phyloP scores from a whole-genome alignment of 1,140 invertebrate genomes.

The Papilio aristodemus region DNA sequence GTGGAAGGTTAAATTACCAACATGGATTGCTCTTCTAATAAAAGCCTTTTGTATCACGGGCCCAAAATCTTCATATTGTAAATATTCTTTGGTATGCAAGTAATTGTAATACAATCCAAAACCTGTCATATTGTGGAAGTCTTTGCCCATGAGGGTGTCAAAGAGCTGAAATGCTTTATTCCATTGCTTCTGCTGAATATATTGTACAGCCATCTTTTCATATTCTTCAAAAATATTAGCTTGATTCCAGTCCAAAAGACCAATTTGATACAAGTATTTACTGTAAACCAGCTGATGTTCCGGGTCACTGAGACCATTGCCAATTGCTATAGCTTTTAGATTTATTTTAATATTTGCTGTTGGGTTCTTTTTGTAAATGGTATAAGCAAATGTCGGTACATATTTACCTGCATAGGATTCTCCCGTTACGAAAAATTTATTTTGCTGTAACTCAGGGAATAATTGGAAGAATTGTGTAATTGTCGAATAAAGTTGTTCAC shows the following conservation, averaged over 20 bases:
- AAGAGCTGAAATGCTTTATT: slow-evolving; percentile 85
- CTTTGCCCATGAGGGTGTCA: slow-evolving; percentile 85
- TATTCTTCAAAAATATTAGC: slow-evolving; percentile 82
- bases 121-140: slow-evolving; percentile 89
- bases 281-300: slow-evolving; percentile 89
- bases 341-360: slow-evolving; percentile 82
- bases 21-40: slow-evolving; percentile 88
- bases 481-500: slow-evolving; percentile 84
- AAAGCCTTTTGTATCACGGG: slow-evolving; percentile 82
- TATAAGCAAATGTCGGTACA: slow-evolving; percentile 88
- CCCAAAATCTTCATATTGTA: slow-evolving; percentile 68
- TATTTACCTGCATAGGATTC: slow-evolving; percentile 95
- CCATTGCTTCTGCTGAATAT: slow-evolving; percentile 84
- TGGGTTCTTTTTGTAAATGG: slow-evolving; percentile 85
- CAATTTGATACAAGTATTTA: slow-evolving; percentile 90
- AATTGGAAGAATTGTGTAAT: slow-evolving; percentile 87
- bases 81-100: slow-evolving; percentile 81
- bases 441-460: slow-evolving; percentile 84
- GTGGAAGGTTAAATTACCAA: slow-evolving; percentile 88
- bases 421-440: slow-evolving; percentile 89
- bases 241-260: slow-evolving; percentile 86
- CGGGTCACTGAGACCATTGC: slow-evolving; percentile 92
- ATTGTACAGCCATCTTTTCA: slow-evolving; percentile 81
- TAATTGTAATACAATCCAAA: slow-evolving; percentile 91
- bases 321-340: slow-evolving; percentile 89